These are phyloP conservation scores for Zapornia atra DNA, from an alignment of 2,113 vertebrate species.

Conservation along the genomic window DNA sequence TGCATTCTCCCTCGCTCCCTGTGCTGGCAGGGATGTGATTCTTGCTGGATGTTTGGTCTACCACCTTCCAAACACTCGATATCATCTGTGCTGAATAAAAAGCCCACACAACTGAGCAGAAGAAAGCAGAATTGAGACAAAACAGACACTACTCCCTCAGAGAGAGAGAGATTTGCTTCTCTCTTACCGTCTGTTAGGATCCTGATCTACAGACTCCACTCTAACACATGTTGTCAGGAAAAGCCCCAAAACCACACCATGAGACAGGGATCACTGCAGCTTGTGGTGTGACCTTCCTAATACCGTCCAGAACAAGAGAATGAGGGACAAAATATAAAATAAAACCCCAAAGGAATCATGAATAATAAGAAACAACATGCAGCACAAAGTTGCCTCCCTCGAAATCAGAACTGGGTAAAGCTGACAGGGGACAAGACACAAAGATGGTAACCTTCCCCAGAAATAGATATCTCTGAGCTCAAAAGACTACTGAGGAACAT, in stretches of 20 bases:
- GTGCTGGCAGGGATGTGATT: background rate
- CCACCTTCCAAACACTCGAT: rapidly evolving
- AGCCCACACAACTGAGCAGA: background rate
- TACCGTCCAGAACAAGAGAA: background rate
- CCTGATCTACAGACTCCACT: background rate
- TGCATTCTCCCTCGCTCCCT: background rate
- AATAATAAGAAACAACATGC: background rate
- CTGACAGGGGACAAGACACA: background rate
- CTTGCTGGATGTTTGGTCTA: rapidly evolving
- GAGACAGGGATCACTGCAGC: background rate
- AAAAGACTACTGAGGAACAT: background rate
- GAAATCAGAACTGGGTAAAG: background rate
- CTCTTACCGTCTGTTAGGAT: background rate
- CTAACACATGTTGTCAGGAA: background rate
- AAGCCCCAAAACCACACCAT: background rate
- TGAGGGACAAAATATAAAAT: rapidly evolving
- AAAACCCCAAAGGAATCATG: background rate
- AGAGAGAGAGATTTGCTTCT: background rate
- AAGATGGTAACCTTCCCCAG: background rate
- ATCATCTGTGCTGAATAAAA: background rate
- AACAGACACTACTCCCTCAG: background rate
- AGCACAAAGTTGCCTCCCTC: background rate
- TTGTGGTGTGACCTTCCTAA: background rate
- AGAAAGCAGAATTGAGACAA: background rate
- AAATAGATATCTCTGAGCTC: background rate